Conservation (phyloP, 2,797 vertebrate species). For the Spizella passerina region DNA sequence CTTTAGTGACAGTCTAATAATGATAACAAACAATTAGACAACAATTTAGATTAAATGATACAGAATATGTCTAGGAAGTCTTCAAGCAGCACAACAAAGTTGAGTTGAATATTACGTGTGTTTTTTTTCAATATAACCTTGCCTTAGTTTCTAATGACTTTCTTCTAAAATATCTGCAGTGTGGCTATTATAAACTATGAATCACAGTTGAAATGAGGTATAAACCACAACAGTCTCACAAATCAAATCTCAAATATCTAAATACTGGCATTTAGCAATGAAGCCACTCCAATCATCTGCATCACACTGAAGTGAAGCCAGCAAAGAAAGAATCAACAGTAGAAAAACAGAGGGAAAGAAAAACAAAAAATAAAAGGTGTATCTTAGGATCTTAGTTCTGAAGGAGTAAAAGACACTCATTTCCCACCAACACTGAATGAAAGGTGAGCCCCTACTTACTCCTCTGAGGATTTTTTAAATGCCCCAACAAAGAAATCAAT, state of each 20-base stretch:
- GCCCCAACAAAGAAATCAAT: not conserved
- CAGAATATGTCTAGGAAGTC: not conserved
- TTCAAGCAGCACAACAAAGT: not conserved
- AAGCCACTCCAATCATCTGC: not conserved
- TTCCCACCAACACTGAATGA: not conserved
- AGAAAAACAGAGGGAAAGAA: not conserved
- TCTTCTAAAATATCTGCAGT: not conserved
- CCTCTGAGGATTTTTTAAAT: not conserved
- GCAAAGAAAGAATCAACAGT: not conserved
- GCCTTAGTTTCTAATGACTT: not conserved
- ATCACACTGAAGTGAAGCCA: not conserved
- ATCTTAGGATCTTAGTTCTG: not conserved
- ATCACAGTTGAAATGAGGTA: not conserved
- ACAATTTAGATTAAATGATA: not conserved
- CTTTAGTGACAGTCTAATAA: not conserved
- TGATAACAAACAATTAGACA: not conserved
- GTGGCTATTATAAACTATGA: slow-evolving; percentile 2
- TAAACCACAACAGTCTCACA: not conserved
- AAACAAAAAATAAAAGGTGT: not conserved
- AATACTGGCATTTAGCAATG: not conserved
- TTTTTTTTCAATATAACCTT: not conserved
- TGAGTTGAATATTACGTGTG: not conserved
- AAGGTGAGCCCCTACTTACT: not conserved
- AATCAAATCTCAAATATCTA: not conserved
- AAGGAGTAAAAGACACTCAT: not conserved